A percentile compares a stretch with the other conserved stretches of the same genome.
phyloP scores from a whole-genome alignment of 2,888 invertebrate species.

The Drosophila anomelani region DNA sequence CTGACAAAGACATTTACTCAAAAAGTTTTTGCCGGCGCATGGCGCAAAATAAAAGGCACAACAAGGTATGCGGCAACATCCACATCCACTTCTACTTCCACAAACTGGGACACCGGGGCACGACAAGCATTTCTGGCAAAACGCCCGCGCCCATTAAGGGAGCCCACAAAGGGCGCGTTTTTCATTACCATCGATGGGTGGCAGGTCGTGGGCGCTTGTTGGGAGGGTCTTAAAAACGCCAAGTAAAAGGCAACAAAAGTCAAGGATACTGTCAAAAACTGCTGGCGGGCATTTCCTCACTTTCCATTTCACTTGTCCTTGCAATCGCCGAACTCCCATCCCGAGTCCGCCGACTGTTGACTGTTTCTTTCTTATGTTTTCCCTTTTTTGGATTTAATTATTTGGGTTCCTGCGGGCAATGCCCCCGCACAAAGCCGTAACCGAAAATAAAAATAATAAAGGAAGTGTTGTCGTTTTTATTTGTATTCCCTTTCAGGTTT shows the following conservation, averaged over 20 bases:
- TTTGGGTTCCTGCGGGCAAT: slow-evolving; percentile 43
- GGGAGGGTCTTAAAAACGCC: slow-evolving; percentile 58
- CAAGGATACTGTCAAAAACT: slow-evolving; percentile 74
- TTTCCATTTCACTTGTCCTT: slow-evolving; percentile 68
- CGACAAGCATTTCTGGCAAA: slow-evolving; percentile 75
- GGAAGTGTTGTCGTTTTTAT: slow-evolving; percentile 56
- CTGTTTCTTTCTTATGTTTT: slow-evolving; percentile 25
- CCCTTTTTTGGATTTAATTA: slow-evolving; percentile 34
- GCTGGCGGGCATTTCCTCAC: slow-evolving; percentile 70
- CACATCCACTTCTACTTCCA: slow-evolving; percentile 37
- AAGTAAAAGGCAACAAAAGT: slow-evolving; percentile 74
- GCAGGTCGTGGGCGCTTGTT: background rate
- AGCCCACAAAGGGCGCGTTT: slow-evolving; percentile 69
- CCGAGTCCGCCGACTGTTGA: slow-evolving; percentile 16
- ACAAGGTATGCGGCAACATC: slow-evolving; percentile 46
- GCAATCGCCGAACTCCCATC: slow-evolving; percentile 25
- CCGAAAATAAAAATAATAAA: slow-evolving; percentile 31
- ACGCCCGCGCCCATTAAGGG: slow-evolving; percentile 68
- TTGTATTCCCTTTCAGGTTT: slow-evolving; percentile 41
- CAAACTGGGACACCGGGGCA: slow-evolving; percentile 56
- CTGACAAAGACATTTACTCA: slow-evolving; percentile 80
- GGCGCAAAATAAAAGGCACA: slow-evolving; percentile 66
- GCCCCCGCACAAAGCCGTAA: slow-evolving; percentile 21
- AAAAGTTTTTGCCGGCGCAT: slow-evolving; percentile 67
- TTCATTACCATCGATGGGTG: slow-evolving; percentile 68